These are phyloP conservation scores for Lophotis ruficrista DNA, from an alignment of 2,113 vertebrate species.

Conservation along the genomic window DNA sequence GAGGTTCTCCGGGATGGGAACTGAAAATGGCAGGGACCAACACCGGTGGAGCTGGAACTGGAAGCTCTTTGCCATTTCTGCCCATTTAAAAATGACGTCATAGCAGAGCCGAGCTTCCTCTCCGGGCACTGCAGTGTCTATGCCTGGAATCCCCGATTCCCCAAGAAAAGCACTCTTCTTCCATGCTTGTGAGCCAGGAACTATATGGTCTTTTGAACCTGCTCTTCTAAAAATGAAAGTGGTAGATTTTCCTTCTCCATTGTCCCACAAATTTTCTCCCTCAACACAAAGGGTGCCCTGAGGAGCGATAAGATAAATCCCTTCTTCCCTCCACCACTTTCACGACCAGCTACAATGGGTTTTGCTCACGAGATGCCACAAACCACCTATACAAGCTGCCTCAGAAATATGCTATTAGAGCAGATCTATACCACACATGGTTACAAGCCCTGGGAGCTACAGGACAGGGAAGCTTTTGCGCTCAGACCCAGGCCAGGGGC, in stretches of 20 bases:
- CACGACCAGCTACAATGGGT: neutral
- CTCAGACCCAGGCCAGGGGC: neutral
- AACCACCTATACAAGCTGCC: neutral
- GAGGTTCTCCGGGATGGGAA: neutral
- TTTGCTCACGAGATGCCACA: neutral
- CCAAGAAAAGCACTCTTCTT: rapidly evolving
- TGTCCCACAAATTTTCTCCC: neutral
- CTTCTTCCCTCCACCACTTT: neutral
- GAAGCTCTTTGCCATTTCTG: neutral
- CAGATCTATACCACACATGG: neutral
- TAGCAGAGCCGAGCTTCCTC: neutral
- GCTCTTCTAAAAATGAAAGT: neutral
- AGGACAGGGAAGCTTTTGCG: neutral
- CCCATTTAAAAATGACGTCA: neutral
- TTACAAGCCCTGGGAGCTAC: neutral
- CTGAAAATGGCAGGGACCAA: neutral
- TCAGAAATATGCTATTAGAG: neutral
- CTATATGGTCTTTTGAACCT: neutral
- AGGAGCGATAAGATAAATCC: neutral
- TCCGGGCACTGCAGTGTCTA: neutral
- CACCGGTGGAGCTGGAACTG: neutral
- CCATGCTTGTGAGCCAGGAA: neutral
- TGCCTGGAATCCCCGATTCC: neutral
- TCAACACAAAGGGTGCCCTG: neutral
- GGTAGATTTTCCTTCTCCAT: neutral